Base-by-base conservation (phyloP, 1,140 invertebrate genomes). In the Drosophila fuyamai region DNA sequence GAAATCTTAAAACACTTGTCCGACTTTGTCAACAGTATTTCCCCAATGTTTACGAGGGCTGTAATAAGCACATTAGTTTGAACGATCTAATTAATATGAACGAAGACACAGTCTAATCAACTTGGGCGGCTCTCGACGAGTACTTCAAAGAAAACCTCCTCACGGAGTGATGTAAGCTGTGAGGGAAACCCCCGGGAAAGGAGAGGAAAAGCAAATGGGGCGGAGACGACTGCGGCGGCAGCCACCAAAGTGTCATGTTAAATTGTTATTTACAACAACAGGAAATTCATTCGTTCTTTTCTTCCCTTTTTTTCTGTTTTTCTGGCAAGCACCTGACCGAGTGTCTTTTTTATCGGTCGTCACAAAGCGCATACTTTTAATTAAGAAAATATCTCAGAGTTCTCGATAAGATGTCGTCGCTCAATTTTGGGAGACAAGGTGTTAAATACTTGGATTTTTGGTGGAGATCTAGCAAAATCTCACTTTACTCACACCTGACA, bases 221-320 rank as follows among this genome's bases (percentile, higher is more conserved):
- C 60, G 62, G 35, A 55, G 55, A 60, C 43, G 60, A 7, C 29
- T 32, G 65, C 57, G 43, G 71, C 66, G 68, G 77, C 81, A 81
- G 74, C 57, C 68, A 78, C 41, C 61, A 76, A 86, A 70, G 84
- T 86, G 82, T 86, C 83, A 83, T 86, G 83, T 86, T 86, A 82
- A 86, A 86, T 86, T 86, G 82, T 79, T 86, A 88, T 86, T 88
- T 88, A 86, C 82, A 86, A 85, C 81, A 85, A 88, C 83, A 83
- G 80, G 76, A 88, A 86, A 88, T 72, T 88, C 82, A 88, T 83
- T 88, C 70, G 77, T 55, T 48, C 54, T 32, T 38, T 40, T 55
- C 46, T 55, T 61, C 35, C 43, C n/a, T 23, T 27, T 67, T 51
- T 29, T 32, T 7, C 29, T 0, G 6, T 32, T 68, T 65, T 53